A percentile compares a stretch with the other conserved stretches of the same genome.
These are phyloP conservation scores for Drosophila emarginata DNA, from an alignment of 2,888 invertebrate species.

Conservation along the genomic window DNA sequence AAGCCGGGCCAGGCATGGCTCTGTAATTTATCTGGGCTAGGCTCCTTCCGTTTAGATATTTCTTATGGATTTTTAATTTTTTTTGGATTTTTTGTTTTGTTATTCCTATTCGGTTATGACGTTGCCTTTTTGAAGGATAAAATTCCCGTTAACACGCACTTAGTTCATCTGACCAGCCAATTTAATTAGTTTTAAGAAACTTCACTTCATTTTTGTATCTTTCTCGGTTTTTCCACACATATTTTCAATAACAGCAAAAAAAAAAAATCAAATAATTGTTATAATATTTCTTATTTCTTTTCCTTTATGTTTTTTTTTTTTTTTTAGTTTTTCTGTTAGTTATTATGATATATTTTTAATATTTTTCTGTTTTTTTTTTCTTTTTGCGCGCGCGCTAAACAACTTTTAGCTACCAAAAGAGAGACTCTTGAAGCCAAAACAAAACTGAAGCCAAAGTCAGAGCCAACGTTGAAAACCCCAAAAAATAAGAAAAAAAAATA, in stretches of 20 bases:
- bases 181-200: not conserved
- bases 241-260: too few species aligned
- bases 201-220: constrained; percentile 6
- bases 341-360: not conserved
- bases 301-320: not conserved
- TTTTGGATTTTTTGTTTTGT: not conserved
- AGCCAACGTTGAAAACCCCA: constrained; percentile 1
- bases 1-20: constrained; percentile 83
- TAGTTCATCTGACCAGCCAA: constrained; percentile 15
- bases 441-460: constrained; percentile 50
- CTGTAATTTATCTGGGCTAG: constrained; percentile 63
- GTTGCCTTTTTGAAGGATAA: not conserved
- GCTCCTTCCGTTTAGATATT: constrained; percentile 23
- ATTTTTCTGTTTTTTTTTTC: not conserved
- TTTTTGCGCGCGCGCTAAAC: constrained; percentile 55
- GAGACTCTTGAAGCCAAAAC: constrained; percentile 49
- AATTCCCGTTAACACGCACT: not conserved
- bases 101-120: not conserved
- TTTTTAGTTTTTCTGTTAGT: constrained; percentile 1
- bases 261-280: not conserved
- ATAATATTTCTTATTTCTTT: not conserved
- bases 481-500: constrained; percentile 11
- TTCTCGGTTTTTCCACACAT: too few species aligned
- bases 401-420: constrained; percentile 50
- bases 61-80: not conserved